Conservation (phyloP, 2,888 invertebrate species). For the Drosophila diplacantha region DNA sequence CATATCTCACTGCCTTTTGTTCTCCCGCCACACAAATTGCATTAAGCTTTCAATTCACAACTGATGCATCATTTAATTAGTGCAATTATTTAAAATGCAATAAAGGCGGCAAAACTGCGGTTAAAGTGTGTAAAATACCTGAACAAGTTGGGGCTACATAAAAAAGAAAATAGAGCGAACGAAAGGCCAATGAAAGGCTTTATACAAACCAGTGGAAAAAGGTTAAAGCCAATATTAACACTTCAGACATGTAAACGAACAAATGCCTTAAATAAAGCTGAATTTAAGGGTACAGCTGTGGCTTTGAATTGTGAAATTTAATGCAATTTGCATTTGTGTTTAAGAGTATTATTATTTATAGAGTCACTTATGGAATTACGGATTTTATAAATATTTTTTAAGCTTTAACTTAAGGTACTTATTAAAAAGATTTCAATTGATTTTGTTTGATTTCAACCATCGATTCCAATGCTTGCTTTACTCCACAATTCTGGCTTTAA, state of each 20-base stretch:
- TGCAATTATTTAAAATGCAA: conserved; percentile 47
- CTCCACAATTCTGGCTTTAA: conserved; percentile 8
- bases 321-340: background rate
- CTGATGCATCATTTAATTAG: conserved; percentile 58
- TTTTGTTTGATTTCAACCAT: background rate
- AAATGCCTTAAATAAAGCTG: background rate
- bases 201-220: background rate
- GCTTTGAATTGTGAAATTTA: background rate
- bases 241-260: no score
- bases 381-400: background rate
- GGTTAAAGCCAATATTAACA: background rate
- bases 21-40: conserved; percentile 21
- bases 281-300: background rate
- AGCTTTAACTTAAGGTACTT: background rate
- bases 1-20: conserved; percentile 14
- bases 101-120: conserved; percentile 25
- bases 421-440: background rate
- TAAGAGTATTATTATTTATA: background rate
- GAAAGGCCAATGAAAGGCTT: no score
- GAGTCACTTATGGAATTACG: background rate
- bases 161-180: background rate
- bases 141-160: background rate
- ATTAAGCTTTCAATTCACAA: conserved; percentile 38
- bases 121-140: conserved; percentile 10
- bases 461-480: background rate